Percentiles rank a stretch among this genome's conserved stretches.
These are phyloP conservation scores for Metallyticus violacea DNA, from an alignment of 2,888 invertebrate species.

Conservation along the genomic window DNA sequence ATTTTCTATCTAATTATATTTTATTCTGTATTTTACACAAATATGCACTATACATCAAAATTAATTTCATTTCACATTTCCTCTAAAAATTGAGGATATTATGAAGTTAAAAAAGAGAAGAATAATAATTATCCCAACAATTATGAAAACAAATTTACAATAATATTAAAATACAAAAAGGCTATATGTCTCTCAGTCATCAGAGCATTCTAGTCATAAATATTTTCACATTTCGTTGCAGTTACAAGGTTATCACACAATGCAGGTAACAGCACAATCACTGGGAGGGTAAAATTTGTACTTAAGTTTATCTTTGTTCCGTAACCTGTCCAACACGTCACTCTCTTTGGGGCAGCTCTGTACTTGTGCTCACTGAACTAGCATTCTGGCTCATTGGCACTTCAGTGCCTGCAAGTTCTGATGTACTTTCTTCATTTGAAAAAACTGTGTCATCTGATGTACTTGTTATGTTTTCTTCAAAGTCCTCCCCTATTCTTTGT, in stretches of 20 bases:
- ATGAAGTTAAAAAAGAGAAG: background rate
- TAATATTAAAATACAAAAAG: background rate
- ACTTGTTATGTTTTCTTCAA: background rate
- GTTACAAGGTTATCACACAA: background rate
- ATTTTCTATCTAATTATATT: background rate
- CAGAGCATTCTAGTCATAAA: background rate
- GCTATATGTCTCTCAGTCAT: background rate
- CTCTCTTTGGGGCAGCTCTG: background rate
- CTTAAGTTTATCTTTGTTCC: slow-evolving; percentile 8
- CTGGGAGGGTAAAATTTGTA: slow-evolving; percentile 21
- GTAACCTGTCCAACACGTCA: background rate
- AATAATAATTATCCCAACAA: background rate
- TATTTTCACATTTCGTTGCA: background rate
- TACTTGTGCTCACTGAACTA: background rate
- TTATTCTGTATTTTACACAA: background rate
- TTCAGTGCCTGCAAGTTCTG: background rate
- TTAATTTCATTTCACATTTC: background rate
- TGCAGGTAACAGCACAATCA: background rate
- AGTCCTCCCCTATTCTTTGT: background rate
- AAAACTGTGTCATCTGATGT: background rate
- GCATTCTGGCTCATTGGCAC: background rate
- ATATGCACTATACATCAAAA: background rate
- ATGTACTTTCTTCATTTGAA: background rate
- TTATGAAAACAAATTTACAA: background rate
- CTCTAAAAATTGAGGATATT: background rate